Conservation (phyloP, 2,888 invertebrate species). For the Metopia argyrocephala region DNA sequence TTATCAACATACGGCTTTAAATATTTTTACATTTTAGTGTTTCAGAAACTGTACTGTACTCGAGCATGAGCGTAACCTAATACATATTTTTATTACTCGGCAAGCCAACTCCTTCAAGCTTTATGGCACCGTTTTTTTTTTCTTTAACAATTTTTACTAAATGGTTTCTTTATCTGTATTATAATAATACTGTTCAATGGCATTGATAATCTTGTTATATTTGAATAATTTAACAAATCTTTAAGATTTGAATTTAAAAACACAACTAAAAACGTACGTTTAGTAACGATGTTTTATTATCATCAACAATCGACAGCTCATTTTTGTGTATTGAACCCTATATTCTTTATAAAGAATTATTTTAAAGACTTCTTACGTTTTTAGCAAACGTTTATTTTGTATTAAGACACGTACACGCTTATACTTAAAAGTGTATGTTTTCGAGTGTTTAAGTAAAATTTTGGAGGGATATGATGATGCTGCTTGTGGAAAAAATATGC, state of each 20-base stretch:
- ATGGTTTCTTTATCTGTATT: slow-evolving; percentile 46
- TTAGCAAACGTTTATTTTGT: slow-evolving; percentile 14
- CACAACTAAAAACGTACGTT: slow-evolving; percentile 36
- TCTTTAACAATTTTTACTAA: slow-evolving; percentile 46
- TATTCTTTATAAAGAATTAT: neutral
- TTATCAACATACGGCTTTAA: too few relatives aligned
- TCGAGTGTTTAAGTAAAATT: neutral
- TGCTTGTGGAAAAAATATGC: slow-evolving; percentile 71
- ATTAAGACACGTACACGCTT: slow-evolving; percentile 34
- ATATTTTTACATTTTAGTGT: too few relatives aligned
- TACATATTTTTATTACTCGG: too few relatives aligned
- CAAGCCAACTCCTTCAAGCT: slow-evolving; percentile 29
- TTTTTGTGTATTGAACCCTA: slow-evolving; percentile 22
- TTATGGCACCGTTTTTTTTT: neutral
- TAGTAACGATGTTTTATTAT: slow-evolving; percentile 63
- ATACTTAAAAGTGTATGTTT: slow-evolving; percentile 33
- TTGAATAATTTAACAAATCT: slow-evolving; percentile 65
- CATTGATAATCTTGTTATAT: slow-evolving; percentile 62
- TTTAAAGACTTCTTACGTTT: neutral
- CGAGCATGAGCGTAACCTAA: neutral
- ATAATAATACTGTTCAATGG: slow-evolving; percentile 31
- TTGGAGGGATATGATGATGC: slow-evolving; percentile 39
- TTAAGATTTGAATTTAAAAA: slow-evolving; percentile 62
- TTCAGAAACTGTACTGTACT: neutral
- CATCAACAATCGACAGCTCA: slow-evolving; percentile 62